phyloP scores from a whole-genome alignment of 2,888 invertebrate species.

The Phymatocera aterrima region DNA sequence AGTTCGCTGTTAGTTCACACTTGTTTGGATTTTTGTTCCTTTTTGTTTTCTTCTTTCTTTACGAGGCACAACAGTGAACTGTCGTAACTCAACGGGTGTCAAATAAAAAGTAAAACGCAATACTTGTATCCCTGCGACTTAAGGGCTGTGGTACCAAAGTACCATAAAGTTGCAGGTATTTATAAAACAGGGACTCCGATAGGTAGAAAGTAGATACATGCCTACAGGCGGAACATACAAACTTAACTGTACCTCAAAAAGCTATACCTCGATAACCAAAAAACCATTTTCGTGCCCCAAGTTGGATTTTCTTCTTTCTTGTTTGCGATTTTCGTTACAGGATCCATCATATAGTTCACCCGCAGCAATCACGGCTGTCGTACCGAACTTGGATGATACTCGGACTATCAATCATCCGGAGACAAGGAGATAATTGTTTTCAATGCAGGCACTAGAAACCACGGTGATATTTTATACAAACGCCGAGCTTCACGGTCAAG shows the following conservation, averaged over 20 bases:
- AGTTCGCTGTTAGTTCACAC: conserved; percentile 45
- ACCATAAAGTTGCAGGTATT: conserved; percentile 33
- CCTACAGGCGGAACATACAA: not conserved
- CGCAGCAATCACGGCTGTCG: too few relatives aligned
- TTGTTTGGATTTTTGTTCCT: conserved; percentile 44
- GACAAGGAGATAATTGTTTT: conserved; percentile 3
- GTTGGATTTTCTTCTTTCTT: not conserved
- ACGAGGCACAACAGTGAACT: conserved; percentile 52
- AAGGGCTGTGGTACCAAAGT: conserved; percentile 14
- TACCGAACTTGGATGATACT: too few relatives aligned
- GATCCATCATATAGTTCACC: not conserved
- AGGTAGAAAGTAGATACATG: too few relatives aligned
- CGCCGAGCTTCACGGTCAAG: not conserved
- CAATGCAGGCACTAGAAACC: not conserved
- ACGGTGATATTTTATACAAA: not conserved
- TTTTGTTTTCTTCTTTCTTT: conserved; percentile 43
- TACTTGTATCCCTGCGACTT: conserved; percentile 2
- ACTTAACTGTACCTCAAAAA: not conserved
- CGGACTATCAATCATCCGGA: too few relatives aligned
- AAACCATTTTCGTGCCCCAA: too few relatives aligned
- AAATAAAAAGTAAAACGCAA: conserved; percentile 42
- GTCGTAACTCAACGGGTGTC: conserved; percentile 45
- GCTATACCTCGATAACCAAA: too few relatives aligned
- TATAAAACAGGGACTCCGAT: conserved; percentile 22
- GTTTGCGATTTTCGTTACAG: not conserved